Evolutionary conservation across 2,888 invertebrate species (phyloP).

Genomic region (Stramonita haemastoma): DNA sequence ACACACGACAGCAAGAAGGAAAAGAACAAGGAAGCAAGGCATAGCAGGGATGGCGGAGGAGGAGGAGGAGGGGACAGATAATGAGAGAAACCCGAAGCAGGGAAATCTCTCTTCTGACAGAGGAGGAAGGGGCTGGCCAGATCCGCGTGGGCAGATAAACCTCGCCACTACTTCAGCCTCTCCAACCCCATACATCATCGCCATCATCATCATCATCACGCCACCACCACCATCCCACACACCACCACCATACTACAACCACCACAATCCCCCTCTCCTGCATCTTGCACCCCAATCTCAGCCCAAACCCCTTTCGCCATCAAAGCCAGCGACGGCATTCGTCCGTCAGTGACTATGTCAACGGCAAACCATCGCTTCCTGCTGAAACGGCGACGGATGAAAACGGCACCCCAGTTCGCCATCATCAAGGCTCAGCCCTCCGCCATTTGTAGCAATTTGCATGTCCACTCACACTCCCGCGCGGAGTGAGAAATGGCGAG

Average conservation of each 20-base stretch:
- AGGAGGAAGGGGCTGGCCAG: no score
- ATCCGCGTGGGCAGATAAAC: not conserved
- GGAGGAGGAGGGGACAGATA: no score
- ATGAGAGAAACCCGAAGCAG: no score
- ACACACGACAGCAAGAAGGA: not conserved
- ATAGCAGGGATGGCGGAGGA: no score
- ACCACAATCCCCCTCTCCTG: not conserved
- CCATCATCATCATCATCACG: not conserved
- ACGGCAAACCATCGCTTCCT: conserved; percentile 1
- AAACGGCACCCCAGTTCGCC: not conserved
- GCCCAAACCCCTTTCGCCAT: not conserved
- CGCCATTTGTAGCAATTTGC: conserved; percentile 36
- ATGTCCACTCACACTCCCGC: conserved; percentile 30
- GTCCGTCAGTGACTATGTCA: not conserved
- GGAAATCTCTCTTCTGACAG: no score
- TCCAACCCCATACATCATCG: not conserved
- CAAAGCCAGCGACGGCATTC: not conserved
- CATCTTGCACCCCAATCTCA: not conserved
- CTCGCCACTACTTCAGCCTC: not conserved
- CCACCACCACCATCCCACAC: not conserved
- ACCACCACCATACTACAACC: not conserved
- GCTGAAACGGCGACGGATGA: not conserved
- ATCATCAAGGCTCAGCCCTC: not conserved
- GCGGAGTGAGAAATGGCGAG: conserved; percentile 27
- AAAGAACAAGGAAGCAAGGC: no score